Evolutionary conservation across 2,113 vertebrate species (phyloP).

Genomic region (Salvelinus sp.): DNA sequence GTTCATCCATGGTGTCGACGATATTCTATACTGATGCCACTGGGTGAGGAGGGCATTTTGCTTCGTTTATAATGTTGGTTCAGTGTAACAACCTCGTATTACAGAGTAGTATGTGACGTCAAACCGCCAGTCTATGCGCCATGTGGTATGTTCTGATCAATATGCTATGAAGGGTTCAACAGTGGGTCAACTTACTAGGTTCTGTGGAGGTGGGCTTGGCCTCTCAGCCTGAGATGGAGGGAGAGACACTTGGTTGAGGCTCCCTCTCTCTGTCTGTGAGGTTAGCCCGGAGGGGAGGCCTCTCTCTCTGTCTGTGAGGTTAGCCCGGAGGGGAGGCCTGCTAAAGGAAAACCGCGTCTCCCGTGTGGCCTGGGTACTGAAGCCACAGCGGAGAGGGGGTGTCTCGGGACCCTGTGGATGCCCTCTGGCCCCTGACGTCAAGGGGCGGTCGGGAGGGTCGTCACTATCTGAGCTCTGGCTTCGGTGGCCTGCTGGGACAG

Average conservation of each 20-base stretch:
- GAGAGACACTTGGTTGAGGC: slow-evolving; percentile 9
- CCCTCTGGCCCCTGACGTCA: not conserved
- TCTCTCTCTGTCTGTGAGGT: slow-evolving; percentile 4
- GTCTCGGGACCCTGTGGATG: not conserved
- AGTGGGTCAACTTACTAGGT: slow-evolving; percentile 52
- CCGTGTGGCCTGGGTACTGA: not conserved
- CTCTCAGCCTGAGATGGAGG: not conserved
- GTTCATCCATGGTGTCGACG: not conserved
- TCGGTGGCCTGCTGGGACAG: not conserved
- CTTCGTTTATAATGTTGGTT: too few relatives aligned
- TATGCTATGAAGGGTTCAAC: too few relatives aligned
- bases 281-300: slow-evolving; percentile 1
- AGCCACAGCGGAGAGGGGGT: not conserved
- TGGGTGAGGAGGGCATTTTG: too few relatives aligned
- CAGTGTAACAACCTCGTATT: too few relatives aligned
- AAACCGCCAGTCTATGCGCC: too few relatives aligned
- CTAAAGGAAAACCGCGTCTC: not conserved
- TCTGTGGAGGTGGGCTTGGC: slow-evolving; percentile 30
- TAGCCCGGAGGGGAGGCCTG: not conserved
- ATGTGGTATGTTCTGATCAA: too few relatives aligned
- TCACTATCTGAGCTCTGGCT: slow-evolving; percentile 21
- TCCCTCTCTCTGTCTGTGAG: slow-evolving; percentile 8
- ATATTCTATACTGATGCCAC: too few relatives aligned
- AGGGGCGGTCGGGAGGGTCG: not conserved
- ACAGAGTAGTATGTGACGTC: too few relatives aligned